A percentile compares a stretch with the other conserved stretches of the same genome.
These are phyloP conservation scores for Ptychobarbus kaznakovi DNA, from an alignment of 2,797 vertebrate species.

Conservation along the genomic window DNA sequence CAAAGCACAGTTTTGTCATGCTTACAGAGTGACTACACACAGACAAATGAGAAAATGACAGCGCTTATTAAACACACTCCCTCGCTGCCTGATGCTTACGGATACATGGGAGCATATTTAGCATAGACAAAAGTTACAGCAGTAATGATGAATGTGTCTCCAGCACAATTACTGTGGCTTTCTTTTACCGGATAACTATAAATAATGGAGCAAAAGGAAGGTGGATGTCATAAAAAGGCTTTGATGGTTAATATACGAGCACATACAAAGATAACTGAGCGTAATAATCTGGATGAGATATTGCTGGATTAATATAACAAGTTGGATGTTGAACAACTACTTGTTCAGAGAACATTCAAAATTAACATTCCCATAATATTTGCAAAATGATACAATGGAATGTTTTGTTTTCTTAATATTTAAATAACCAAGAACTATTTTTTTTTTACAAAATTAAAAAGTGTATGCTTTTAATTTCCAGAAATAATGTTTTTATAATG, in stretches of 20 bases:
- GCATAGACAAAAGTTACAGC: background rate
- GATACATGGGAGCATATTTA: slow-evolving; percentile 9
- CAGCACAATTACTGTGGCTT: background rate
- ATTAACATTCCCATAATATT: too few relatives aligned
- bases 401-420: too few relatives aligned
- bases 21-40: slow-evolving; percentile 58
- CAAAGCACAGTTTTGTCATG: slow-evolving; percentile 60
- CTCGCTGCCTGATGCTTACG: background rate
- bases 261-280: background rate
- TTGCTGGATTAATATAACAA: background rate
- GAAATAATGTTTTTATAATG: background rate
- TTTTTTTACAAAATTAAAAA: too few relatives aligned
- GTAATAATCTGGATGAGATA: background rate
- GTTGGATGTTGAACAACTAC: background rate
- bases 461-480: too few relatives aligned
- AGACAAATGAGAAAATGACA: slow-evolving; percentile 43
- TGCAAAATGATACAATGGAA: too few relatives aligned
- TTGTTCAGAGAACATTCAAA: too few relatives aligned
- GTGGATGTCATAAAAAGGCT: background rate
- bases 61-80: slow-evolving; percentile 21
- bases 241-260: background rate
- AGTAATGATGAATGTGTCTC: slow-evolving; percentile 17
- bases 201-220: background rate
- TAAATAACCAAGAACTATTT: too few relatives aligned
- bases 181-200: background rate